Evolutionary conservation across 2,888 invertebrate genomes (phyloP).

Genomic region (Lysandra coridon): DNA sequence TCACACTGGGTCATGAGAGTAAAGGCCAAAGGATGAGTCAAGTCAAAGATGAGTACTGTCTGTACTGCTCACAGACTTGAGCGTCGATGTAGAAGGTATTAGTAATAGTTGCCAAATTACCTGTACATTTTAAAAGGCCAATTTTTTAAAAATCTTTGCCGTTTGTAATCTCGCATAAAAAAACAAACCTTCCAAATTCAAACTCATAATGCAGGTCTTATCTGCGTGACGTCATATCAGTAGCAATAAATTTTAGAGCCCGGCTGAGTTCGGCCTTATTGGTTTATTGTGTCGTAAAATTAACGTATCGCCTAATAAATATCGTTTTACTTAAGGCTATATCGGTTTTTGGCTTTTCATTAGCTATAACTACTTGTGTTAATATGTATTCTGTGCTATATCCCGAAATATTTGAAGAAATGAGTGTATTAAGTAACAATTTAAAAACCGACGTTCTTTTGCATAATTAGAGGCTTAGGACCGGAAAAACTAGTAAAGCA

Average conservation of each 20-base stretch:
- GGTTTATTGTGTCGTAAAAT: conserved; percentile 26
- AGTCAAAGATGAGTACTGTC: too few relatives aligned
- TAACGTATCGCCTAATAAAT: conserved; percentile 15
- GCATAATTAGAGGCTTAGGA: too few relatives aligned
- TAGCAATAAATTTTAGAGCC: conserved; percentile 20
- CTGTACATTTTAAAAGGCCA: too few relatives aligned
- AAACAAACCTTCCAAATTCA: conserved; percentile 12
- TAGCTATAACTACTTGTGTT: background rate
- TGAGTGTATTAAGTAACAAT: too few relatives aligned
- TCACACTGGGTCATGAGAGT: too few relatives aligned
- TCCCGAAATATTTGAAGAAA: too few relatives aligned
- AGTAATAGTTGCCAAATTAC: too few relatives aligned
- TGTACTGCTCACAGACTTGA: too few relatives aligned
- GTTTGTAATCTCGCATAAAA: background rate
- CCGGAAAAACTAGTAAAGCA: too few relatives aligned
- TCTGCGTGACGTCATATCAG: conserved; percentile 22
- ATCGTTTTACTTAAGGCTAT: conserved; percentile 8
- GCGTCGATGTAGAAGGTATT: too few relatives aligned
- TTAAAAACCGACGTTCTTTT: too few relatives aligned
- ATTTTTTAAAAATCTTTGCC: background rate
- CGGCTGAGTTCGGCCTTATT: conserved; percentile 10
- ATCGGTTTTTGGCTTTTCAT: conserved; percentile 1
- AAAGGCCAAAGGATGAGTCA: too few relatives aligned
- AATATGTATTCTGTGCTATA: background rate
- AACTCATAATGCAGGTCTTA: conserved; percentile 16